Evolutionary conservation across 2,113 vertebrate genomes (phyloP).

Genomic region (Centrocercus urophasianus): DNA sequence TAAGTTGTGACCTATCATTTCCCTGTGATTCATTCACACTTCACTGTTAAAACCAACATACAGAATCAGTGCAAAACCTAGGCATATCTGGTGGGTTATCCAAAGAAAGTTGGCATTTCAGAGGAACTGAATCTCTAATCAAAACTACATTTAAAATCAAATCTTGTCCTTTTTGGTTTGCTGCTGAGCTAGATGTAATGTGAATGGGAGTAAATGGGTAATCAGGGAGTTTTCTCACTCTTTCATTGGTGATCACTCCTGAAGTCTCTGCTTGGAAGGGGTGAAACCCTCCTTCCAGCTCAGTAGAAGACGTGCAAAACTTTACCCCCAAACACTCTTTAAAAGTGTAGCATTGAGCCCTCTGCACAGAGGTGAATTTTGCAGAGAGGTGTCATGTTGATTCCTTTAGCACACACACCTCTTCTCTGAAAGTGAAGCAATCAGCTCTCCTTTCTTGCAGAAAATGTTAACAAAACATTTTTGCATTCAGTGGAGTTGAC

Average conservation of each 20-base stretch:
- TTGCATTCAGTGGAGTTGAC: background rate
- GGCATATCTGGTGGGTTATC: background rate
- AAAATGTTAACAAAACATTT: background rate
- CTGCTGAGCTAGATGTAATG: background rate
- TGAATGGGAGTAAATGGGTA: background rate
- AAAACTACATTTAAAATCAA: background rate
- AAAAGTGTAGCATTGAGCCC: background rate
- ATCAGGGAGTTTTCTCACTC: background rate
- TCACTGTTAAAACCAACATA: background rate
- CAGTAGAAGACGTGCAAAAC: background rate
- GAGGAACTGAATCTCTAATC: background rate
- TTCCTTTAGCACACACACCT: background rate
- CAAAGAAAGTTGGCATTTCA: background rate
- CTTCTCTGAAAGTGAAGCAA: background rate
- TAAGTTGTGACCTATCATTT: slow-evolving; percentile 1
- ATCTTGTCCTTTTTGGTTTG: background rate
- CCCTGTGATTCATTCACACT: slow-evolving; percentile 9
- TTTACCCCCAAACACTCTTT: background rate
- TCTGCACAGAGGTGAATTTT: background rate
- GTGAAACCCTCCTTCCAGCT: background rate
- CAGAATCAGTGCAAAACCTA: background rate
- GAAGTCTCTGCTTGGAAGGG: background rate
- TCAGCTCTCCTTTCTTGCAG: background rate
- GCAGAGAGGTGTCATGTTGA: accelerated
- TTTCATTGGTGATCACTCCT: background rate